Base-by-base conservation (phyloP, 2,888 invertebrate genomes). In the Drosophila lacicola region DNA sequence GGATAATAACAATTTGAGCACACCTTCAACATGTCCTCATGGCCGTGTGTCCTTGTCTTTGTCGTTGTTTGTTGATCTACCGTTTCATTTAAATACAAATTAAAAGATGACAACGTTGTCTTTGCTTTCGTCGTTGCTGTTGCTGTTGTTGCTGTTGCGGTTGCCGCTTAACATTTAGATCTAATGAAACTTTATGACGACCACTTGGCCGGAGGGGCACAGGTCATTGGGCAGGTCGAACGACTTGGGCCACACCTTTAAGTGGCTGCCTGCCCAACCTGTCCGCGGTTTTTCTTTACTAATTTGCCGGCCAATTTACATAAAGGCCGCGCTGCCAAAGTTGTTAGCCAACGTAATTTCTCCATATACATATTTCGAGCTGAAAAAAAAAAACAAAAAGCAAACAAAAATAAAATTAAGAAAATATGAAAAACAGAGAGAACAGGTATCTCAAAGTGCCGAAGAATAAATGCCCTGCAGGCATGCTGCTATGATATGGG, bases 11-110 rank as follows among this genome's bases (percentile, higher is more conserved):
- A 51, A 45, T 66, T 54, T 44, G 47, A 56, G 55, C 49, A 74
- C 60, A 74, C 68, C 69, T 58, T 36, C 33, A 50, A 63, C 53
- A 58, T 58, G 68, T 73, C 46, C 56, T 37, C 33, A 44, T 36
- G 11, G 17, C 29, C 21, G 49, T 25, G 41, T 36, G 33, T 66
- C 34, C 45, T 33, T 29, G 45, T 49, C 56, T 8, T 25, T 56
- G 50, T 64, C 56, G 41, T 46, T 55, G 41, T 36, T 41, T 62
- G 57, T 70, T 74, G 70, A 69, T 81, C 76, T 76, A 78, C 70
- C 80, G 66, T 85, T 88, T 80, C 80, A 88, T 86, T 86, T 86
- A 80, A 86, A 86, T 89, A 86, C 89, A 86, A 88, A 89, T 89
- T 88, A 89, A 86, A 80, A 86, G 80, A 85, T 88, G 78, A 85